Evolutionary conservation across 2,113 vertebrate genomes (phyloP).

Genomic region (Clarias magur): DNA sequence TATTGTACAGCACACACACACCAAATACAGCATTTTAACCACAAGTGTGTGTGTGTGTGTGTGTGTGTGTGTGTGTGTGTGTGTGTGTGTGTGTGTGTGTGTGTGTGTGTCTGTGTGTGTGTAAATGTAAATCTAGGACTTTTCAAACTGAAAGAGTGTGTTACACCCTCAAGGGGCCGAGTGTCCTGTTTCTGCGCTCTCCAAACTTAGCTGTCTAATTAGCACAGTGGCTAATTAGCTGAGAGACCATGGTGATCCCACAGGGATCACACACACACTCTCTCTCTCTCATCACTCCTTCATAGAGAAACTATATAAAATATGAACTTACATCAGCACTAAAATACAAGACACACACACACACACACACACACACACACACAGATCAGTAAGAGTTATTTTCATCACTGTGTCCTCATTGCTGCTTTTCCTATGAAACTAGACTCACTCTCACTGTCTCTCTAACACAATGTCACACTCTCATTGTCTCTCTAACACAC

Average conservation of each 20-base stretch:
- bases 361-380: not conserved
- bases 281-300: not conserved
- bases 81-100: conserved; percentile 10
- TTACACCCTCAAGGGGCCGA: conserved; percentile 27
- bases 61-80: conserved; percentile 1
- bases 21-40: not conserved
- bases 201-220: conserved; percentile 78
- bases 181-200: conserved; percentile 56
- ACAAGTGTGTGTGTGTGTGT: not conserved
- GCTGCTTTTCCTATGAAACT: not conserved
- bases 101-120: conserved; percentile 32
- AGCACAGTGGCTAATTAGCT: conserved; percentile 75
- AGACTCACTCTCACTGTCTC: not conserved
- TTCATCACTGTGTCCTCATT: conserved; percentile 6
- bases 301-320: not conserved
- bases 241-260: conserved; percentile 60
- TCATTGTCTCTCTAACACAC: not conserved
- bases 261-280: conserved; percentile 38
- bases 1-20: not conserved
- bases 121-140: conserved; percentile 46
- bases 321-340: not conserved
- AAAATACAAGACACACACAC: not conserved
- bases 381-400: not conserved
- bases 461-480: no score
- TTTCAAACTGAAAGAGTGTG: conserved; percentile 41